Percentiles rank a stretch among this genome's conserved stretches.
Evolutionary conservation across 2,113 vertebrate species (phyloP).

Genomic region (Anseranas semipalmata): DNA sequence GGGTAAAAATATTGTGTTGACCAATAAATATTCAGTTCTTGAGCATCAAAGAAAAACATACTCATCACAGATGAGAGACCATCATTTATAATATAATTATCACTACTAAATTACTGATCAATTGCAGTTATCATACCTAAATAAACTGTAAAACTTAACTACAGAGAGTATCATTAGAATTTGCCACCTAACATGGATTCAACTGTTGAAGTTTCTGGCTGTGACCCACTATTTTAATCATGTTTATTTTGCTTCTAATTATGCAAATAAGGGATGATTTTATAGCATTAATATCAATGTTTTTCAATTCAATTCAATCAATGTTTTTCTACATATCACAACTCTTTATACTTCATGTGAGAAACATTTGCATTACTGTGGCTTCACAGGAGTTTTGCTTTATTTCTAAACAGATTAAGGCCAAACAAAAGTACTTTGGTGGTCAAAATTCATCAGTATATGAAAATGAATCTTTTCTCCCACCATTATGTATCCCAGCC

Average conservation of each 20-base stretch:
- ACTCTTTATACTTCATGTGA: not conserved
- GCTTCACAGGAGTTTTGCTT: not conserved
- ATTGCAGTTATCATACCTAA: not conserved
- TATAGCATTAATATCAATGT: not conserved
- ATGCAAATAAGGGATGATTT: not conserved
- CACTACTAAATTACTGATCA: not conserved
- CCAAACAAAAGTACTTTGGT: not conserved
- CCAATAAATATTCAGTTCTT: not conserved
- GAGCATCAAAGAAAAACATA: not conserved
- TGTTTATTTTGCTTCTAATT: not conserved
- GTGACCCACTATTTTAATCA: not conserved
- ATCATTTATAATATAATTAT: not conserved
- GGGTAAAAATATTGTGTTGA: not conserved
- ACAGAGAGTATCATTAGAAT: not conserved
- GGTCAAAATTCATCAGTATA: not conserved
- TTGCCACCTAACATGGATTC: not conserved
- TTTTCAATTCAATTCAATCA: not conserved
- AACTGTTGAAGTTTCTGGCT: not conserved
- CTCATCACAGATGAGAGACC: not conserved
- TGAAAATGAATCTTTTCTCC: not conserved
- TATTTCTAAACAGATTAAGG: not conserved
- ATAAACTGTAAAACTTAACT: not conserved
- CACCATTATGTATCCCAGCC: not conserved
- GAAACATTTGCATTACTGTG: not conserved
- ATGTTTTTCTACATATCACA: not conserved